phyloP scores from a whole-genome alignment of 1,140 invertebrate genomes.

The Drosophila chauvacae region DNA sequence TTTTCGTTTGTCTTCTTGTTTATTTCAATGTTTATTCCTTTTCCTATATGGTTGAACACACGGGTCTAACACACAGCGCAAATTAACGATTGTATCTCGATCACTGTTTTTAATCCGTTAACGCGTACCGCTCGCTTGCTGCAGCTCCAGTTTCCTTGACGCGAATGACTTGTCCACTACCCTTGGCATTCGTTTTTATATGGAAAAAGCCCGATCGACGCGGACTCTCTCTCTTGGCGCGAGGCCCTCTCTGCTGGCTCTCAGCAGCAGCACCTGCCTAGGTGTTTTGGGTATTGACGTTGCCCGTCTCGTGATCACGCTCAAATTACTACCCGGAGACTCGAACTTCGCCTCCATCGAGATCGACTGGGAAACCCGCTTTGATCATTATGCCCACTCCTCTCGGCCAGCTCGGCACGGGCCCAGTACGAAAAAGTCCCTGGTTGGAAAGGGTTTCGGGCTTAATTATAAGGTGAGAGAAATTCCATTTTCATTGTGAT shows the following conservation, averaged over 20 bases:
- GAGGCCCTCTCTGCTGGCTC: conserved; percentile 9
- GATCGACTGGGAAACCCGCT: conserved; percentile 65
- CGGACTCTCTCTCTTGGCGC: conserved; percentile 10
- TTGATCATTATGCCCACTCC: conserved; percentile 48
- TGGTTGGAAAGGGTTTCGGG: conserved; percentile 30
- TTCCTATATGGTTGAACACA: not conserved
- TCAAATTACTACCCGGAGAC: conserved; percentile 56
- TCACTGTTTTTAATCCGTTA: conserved; percentile 47
- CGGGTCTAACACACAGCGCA: conserved; percentile 23
- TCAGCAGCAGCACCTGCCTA: conserved; percentile 49
- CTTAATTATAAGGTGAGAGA: conserved; percentile 58
- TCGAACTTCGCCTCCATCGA: conserved; percentile 27
- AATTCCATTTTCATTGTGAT: conserved; percentile 42
- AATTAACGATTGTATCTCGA: conserved; percentile 16
- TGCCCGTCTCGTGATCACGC: conserved; percentile 55
- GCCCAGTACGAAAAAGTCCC: conserved; percentile 50
- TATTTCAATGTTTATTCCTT: conserved; percentile 11
- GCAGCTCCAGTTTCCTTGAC: conserved; percentile 69
- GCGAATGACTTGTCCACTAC: conserved; percentile 69
- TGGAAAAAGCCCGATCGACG: conserved; percentile 21
- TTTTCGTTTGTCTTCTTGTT: conserved; percentile 21
- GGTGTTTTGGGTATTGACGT: conserved; percentile 40
- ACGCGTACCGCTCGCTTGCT: conserved; percentile 45
- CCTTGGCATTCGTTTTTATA: conserved; percentile 72
- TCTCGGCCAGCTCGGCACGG: conserved; percentile 12